phyloP scores from a whole-genome alignment of 2,797 vertebrate genomes.

The Podargus strigoides region DNA sequence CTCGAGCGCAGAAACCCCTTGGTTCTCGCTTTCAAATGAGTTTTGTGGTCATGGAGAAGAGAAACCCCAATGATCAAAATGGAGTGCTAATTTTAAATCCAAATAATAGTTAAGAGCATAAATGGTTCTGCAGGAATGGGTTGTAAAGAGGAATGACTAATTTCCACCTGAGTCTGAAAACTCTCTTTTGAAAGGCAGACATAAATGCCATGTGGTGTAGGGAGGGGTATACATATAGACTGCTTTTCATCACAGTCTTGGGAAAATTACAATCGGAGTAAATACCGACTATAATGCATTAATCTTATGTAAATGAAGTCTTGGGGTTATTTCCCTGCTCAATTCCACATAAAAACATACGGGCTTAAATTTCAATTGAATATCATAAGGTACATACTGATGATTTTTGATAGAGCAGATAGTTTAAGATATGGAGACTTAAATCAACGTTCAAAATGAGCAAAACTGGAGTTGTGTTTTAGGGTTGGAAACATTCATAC shows the following conservation, averaged over 20 bases:
- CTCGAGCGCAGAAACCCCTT: not conserved
- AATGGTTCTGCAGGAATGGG: not conserved
- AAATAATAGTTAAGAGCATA: not conserved
- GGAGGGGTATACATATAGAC: not conserved
- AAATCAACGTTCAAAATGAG: not conserved
- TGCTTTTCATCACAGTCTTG: not conserved
- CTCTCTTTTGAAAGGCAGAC: not conserved
- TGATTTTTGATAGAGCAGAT: not conserved
- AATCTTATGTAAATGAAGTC: not conserved
- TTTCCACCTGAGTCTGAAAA: not conserved
- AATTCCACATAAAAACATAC: not conserved
- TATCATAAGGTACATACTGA: not conserved
- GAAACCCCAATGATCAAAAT: slow-evolving; percentile 9
- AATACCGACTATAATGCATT: not conserved
- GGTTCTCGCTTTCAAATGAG: not conserved
- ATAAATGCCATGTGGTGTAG: not conserved
- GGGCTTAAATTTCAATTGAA: not conserved
- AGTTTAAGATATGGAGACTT: not conserved
- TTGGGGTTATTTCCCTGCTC: not conserved
- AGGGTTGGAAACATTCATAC: not conserved
- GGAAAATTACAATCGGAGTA: not conserved
- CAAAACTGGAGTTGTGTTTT: not conserved
- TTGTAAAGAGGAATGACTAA: not conserved
- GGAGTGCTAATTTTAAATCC: not conserved
- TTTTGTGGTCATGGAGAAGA: not conserved